A percentile compares a stretch with the other conserved stretches of the same genome.
Conservation (phyloP, 2,888 invertebrate genomes). For the Gastrophysa polygoni region DNA sequence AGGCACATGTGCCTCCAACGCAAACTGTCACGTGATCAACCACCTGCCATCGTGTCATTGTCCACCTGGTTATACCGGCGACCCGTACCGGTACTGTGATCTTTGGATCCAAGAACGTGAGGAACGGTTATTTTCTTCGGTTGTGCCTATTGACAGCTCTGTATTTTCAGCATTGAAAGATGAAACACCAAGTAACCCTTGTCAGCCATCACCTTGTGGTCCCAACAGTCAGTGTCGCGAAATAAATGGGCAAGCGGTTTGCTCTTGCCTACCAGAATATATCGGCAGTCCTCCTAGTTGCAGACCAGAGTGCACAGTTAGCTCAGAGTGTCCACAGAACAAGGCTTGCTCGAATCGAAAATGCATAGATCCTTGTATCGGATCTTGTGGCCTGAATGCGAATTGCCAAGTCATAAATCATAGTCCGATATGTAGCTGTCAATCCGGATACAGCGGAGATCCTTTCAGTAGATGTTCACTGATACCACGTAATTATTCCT, state of each 20-base stretch:
- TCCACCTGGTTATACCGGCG: slow-evolving; percentile 72
- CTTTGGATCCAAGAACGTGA: slow-evolving; percentile 45
- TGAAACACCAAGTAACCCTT: slow-evolving; percentile 61
- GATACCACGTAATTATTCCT: slow-evolving; percentile 28
- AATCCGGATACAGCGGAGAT: slow-evolving; percentile 71
- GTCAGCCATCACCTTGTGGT: slow-evolving; percentile 78
- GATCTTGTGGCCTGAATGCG: slow-evolving; percentile 75
- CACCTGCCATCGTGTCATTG: slow-evolving; percentile 81
- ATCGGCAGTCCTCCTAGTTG: slow-evolving; percentile 73
- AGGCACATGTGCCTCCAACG: slow-evolving; percentile 78
- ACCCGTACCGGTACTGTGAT: slow-evolving; percentile 63
- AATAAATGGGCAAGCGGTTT: slow-evolving; percentile 66
- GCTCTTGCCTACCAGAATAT: slow-evolving; percentile 69
- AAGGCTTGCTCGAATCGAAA: slow-evolving; percentile 77
- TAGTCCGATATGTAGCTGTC: slow-evolving; percentile 76
- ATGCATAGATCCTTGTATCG: slow-evolving; percentile 79
- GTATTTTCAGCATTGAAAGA: neutral
- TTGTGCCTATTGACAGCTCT: neutral
- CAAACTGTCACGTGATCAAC: slow-evolving; percentile 76
- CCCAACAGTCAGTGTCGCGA: slow-evolving; percentile 72
- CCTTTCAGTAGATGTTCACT: slow-evolving; percentile 60
- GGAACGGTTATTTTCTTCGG: neutral
- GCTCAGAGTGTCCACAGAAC: slow-evolving; percentile 74
- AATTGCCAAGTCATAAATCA: slow-evolving; percentile 78
- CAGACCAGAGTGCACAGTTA: slow-evolving; percentile 74